A percentile compares a stretch with the other conserved stretches of the same genome.
Conservation (phyloP, 1,140 invertebrate species). For the Aphis gossypii region DNA sequence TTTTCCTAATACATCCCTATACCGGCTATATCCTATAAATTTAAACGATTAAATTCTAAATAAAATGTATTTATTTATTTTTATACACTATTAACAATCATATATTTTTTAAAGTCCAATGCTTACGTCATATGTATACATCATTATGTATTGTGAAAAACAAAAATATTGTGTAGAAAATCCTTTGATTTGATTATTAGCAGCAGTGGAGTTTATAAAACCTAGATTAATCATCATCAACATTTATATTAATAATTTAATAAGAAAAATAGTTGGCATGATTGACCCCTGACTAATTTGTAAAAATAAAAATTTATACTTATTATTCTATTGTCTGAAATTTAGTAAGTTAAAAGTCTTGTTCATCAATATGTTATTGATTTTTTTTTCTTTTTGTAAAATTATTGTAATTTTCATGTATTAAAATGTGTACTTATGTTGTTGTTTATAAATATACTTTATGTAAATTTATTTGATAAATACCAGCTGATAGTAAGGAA, state of each 20-base stretch:
- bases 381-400: background rate
- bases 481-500: background rate
- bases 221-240: background rate
- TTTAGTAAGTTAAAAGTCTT: background rate
- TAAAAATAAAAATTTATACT: background rate
- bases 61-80: background rate
- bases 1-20: background rate
- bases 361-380: background rate
- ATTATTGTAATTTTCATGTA: background rate
- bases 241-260: background rate
- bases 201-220: background rate
- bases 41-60: background rate
- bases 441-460: background rate
- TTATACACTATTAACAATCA: background rate
- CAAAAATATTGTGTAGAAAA: no score
- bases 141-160: no score
- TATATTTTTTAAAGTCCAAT: background rate
- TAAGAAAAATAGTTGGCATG: background rate
- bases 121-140: no score
- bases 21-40: background rate
- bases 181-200: no score
- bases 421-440: background rate
- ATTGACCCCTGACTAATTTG: background rate
- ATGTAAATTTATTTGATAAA: background rate
- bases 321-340: background rate